These are phyloP conservation scores for Sylvietta virens DNA, from an alignment of 2,113 vertebrate species.

Conservation along the genomic window DNA sequence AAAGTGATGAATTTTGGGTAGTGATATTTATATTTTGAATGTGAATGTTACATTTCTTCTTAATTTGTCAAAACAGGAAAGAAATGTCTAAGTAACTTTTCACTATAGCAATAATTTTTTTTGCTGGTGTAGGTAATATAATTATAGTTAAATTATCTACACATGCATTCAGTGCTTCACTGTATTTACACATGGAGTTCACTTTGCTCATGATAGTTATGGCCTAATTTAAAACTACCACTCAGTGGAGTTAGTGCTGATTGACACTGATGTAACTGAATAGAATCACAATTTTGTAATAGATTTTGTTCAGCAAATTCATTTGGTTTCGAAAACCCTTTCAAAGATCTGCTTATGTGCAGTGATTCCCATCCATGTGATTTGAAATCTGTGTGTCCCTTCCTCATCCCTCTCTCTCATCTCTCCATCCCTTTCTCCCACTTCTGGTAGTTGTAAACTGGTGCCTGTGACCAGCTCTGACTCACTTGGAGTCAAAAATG, in stretches of 20 bases:
- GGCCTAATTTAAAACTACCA: not conserved
- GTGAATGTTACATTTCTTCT: not conserved
- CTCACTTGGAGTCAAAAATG: not conserved
- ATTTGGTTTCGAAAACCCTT: not conserved
- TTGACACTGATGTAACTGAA: not conserved
- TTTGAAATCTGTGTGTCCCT: not conserved
- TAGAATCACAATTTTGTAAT: not conserved
- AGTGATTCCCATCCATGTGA: not conserved
- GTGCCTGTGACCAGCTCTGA: not conserved
- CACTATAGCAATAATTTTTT: not conserved
- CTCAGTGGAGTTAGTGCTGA: not conserved
- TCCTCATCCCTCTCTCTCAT: not conserved
- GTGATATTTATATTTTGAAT: not conserved
- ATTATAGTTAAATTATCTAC: constrained; percentile 17
- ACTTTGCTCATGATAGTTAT: not conserved
- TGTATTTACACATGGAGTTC: not conserved
- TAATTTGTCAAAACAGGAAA: constrained; percentile 16
- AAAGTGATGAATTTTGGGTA: not conserved
- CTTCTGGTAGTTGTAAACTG: not conserved
- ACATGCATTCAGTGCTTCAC: not conserved
- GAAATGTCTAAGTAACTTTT: constrained; percentile 20
- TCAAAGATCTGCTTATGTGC: not conserved
- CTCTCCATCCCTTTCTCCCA: not conserved
- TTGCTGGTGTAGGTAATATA: not conserved
- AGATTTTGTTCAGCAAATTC: not conserved